Conservation (phyloP, 1,140 invertebrate genomes). For the Polypedilum pembai region DNA sequence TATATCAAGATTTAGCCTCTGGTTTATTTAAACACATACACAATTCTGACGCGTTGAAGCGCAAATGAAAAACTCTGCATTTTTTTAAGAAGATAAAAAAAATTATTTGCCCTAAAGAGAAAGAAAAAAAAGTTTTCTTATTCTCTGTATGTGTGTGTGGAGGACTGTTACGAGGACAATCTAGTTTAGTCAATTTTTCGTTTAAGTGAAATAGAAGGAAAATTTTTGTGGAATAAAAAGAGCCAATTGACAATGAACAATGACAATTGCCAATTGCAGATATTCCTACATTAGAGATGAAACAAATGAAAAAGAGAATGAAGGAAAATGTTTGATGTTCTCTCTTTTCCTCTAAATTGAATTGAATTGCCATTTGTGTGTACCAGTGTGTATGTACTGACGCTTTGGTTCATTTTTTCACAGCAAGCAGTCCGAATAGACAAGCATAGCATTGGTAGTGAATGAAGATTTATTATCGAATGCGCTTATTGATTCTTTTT, state of each 20-base stretch:
- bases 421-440: background rate
- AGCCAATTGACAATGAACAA: conserved; percentile 19
- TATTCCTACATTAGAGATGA: no score
- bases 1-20: background rate
- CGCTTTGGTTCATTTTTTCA: background rate
- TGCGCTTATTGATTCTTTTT: conserved; percentile 17
- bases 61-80: background rate
- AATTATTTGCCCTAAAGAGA: background rate
- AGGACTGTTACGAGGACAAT: background rate
- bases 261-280: conserved; percentile 22
- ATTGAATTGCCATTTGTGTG: background rate
- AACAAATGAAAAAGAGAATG: no score
- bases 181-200: background rate
- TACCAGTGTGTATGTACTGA: background rate
- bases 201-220: background rate
- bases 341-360: background rate
- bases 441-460: no score
- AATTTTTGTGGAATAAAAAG: background rate
- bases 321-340: conserved; percentile 1
- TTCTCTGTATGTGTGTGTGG: no score
- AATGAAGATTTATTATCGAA: background rate
- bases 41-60: background rate
- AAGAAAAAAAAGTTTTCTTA: background rate
- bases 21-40: background rate
- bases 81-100: background rate